Evolutionary conservation across 2,797 vertebrate species (phyloP).

Genomic region (Glyptemys insculpta): DNA sequence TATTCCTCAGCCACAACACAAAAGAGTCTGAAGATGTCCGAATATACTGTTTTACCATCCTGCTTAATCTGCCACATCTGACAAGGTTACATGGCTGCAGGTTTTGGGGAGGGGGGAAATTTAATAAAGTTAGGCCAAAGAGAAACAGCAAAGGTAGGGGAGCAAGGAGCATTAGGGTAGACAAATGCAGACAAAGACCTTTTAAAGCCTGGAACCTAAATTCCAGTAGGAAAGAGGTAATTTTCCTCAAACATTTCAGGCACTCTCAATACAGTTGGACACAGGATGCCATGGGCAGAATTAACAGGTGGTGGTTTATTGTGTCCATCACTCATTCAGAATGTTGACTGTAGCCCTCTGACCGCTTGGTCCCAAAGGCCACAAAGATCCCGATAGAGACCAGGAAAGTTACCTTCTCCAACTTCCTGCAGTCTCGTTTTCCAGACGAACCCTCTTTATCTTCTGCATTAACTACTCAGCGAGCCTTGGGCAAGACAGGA

Average conservation of each 20-base stretch:
- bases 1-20: background rate
- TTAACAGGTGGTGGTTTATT: background rate
- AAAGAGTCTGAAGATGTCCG: background rate
- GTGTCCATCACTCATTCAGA: background rate
- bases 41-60: background rate
- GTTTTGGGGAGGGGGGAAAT: background rate
- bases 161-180: background rate
- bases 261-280: background rate
- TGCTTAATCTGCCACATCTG: background rate
- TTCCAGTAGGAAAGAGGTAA: background rate
- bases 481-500: slow-evolving; percentile 84
- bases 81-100: background rate
- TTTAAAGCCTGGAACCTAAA: background rate
- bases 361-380: background rate
- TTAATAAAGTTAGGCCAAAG: background rate
- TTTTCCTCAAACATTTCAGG: background rate
- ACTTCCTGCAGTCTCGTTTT: slow-evolving; percentile 90
- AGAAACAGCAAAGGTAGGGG: background rate
- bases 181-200: background rate
- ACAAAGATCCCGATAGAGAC: background rate
- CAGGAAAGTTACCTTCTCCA: slow-evolving; percentile 89
- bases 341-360: background rate
- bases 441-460: slow-evolving; percentile 95
- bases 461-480: slow-evolving; percentile 95
- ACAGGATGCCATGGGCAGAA: background rate